These are phyloP conservation scores for Sanderia malayensis DNA, from an alignment of 30 jellyfish, hydroid and myxozoan genomes.

Conservation along the genomic window DNA sequence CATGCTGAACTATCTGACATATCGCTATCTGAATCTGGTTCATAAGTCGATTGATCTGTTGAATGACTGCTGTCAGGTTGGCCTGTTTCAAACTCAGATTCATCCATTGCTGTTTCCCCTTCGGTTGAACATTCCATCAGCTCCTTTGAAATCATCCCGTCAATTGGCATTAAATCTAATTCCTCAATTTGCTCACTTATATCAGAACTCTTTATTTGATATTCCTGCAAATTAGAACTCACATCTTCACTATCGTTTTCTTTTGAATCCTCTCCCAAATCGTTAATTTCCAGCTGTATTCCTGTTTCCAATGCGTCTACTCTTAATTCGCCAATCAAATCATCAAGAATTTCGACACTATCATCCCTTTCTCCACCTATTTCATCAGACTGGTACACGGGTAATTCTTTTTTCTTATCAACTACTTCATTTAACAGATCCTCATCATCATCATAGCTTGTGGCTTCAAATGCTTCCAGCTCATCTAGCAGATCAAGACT, in stretches of 20 bases:
- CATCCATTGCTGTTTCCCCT: background rate
- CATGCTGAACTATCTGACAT: background rate
- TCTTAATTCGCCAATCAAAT: background rate
- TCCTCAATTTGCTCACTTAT: background rate
- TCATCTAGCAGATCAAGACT: conserved; percentile 43
- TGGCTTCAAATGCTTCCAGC: conserved; percentile 36
- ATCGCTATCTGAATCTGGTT: conserved; percentile 16
- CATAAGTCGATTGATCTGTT: background rate
- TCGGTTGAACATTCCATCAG: background rate
- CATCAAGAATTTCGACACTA: background rate
- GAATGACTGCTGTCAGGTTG: background rate
- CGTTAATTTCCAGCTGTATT: conserved; percentile 3
- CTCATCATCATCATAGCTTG: background rate
- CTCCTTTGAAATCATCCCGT: background rate
- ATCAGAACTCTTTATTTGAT: background rate
- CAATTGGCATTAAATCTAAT: background rate
- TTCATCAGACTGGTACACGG: background rate
- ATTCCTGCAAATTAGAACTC: background rate
- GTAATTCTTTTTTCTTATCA: background rate
- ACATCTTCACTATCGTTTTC: background rate
- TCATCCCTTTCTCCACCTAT: background rate
- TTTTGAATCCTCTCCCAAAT: background rate
- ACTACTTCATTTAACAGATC: background rate
- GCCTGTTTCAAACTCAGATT: background rate
- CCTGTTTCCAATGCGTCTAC: background rate